These are phyloP conservation scores for Mobula hypostoma DNA, from an alignment of 2,113 vertebrate genomes.

Conservation along the genomic window DNA sequence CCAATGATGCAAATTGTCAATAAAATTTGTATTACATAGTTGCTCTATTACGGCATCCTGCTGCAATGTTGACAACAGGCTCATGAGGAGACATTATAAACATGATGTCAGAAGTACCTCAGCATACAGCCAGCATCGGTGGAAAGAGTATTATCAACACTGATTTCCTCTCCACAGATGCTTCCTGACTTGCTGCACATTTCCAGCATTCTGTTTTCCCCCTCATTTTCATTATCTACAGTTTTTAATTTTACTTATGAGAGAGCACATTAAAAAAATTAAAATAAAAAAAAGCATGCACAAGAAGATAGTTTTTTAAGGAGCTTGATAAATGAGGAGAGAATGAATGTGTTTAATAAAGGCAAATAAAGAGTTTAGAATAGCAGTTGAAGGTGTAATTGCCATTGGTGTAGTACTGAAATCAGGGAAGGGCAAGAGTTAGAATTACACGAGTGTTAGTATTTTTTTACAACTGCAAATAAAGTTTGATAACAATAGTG, in stretches of 20 bases:
- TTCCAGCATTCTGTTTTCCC: too few species aligned
- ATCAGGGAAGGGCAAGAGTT: background rate
- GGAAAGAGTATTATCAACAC: too few species aligned
- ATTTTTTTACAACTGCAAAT: background rate
- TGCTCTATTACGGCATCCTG: background rate
- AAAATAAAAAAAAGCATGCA: background rate
- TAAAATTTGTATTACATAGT: background rate
- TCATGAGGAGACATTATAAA: background rate
- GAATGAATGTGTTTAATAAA: background rate
- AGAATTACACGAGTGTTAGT: background rate
- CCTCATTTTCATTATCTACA: too few species aligned
- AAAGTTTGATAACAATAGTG: background rate
- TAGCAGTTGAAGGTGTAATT: background rate
- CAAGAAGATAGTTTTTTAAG: background rate
- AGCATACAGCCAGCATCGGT: too few species aligned
- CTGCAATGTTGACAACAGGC: background rate
- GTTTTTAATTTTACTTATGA: too few species aligned
- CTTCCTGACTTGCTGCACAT: too few species aligned
- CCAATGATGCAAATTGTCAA: background rate
- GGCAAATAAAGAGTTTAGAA: background rate
- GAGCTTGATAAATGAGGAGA: background rate
- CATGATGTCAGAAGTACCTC: too few species aligned
- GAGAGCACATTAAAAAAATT: too few species aligned
- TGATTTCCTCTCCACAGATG: too few species aligned
- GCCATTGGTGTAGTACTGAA: background rate